phyloP scores from a whole-genome alignment of 2,113 vertebrate species.

The Heterocephalus glaber region DNA sequence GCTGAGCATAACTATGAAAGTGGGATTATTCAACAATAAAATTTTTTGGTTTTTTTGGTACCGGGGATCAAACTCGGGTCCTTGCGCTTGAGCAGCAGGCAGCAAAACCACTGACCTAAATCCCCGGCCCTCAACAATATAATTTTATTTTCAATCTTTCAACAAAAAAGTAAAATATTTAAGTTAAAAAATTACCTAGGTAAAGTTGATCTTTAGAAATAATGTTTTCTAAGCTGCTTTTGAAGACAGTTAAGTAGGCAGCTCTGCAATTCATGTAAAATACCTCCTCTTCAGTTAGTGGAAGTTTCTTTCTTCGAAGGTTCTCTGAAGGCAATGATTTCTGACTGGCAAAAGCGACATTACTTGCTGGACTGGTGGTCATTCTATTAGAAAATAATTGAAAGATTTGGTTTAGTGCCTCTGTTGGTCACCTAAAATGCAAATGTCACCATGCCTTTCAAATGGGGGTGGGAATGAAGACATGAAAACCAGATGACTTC shows the following conservation, averaged over 20 bases:
- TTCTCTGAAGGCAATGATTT: slow-evolving; percentile 60
- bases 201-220: slow-evolving; percentile 91
- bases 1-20: neutral
- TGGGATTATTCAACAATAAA: slow-evolving; percentile 39
- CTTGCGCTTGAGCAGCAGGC: no score
- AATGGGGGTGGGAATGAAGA: neutral
- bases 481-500: neutral
- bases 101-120: no score
- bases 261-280: slow-evolving; percentile 93
- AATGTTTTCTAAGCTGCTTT: slow-evolving; percentile 94
- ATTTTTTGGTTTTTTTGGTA: no score
- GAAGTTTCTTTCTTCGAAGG: slow-evolving; percentile 79
- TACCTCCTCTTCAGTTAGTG: slow-evolving; percentile 86
- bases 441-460: neutral
- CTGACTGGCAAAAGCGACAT: slow-evolving; percentile 39
- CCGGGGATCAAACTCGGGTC: no score
- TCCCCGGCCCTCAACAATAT: no score
- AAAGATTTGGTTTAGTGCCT: slow-evolving; percentile 48
- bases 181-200: slow-evolving; percentile 85
- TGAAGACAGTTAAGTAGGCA: slow-evolving; percentile 91
- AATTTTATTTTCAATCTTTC: slow-evolving; percentile 57
- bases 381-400: slow-evolving; percentile 82
- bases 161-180: neutral
- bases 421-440: neutral
- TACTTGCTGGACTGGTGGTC: slow-evolving; percentile 78